Evolutionary conservation across 2,888 invertebrate genomes (phyloP), one percentile per base, ranked within the genome.

Genomic region (Orthosia gothica): DNA sequence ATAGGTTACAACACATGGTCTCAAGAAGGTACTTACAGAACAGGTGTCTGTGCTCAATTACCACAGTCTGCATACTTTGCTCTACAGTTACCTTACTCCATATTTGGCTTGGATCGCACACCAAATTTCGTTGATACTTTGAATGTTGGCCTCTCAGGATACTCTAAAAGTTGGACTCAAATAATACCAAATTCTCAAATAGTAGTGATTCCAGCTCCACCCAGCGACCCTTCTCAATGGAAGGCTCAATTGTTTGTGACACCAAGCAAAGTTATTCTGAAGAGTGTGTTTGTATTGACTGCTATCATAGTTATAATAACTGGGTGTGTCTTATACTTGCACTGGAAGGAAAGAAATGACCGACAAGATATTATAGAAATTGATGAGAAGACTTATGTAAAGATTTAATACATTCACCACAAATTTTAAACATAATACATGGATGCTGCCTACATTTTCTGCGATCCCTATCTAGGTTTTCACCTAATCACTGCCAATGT

Each of bases 171-270:
- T 74, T 99, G 99, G 98, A 98, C 98, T 0, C 99, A 99, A 93
- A 98, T 99, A 69, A 99, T 99, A 91, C 99, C 99, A 0, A 99
- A 99, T 92, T 99, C 99, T 0, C 99, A 99, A 94, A 98, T 99
- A 94, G 98, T 99, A 52, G 98, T 99, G 1, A 98, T 99, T 77
- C 99, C 99, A 3, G 97, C 97, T 90, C 99, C 99, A 11, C 97
- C 98, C 0, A 96, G 97, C 79, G 97, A 98, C 70, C 98, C 99
- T 0, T 97, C 97, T 4, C 97, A 97, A 85, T 99, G 99, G 99
- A 98, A 98, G 88, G 98, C 98, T 23, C 99, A 99, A 90, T 96
- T 99, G 20, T 99, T 99, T 97, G 98, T 99, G 0, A 99, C 99
- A 0, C 99, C 99, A 0, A 99, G 99, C 92, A 98, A 99, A 94